Conservation (phyloP, 2,113 vertebrate genomes). For the Gallinago paraguaiae region DNA sequence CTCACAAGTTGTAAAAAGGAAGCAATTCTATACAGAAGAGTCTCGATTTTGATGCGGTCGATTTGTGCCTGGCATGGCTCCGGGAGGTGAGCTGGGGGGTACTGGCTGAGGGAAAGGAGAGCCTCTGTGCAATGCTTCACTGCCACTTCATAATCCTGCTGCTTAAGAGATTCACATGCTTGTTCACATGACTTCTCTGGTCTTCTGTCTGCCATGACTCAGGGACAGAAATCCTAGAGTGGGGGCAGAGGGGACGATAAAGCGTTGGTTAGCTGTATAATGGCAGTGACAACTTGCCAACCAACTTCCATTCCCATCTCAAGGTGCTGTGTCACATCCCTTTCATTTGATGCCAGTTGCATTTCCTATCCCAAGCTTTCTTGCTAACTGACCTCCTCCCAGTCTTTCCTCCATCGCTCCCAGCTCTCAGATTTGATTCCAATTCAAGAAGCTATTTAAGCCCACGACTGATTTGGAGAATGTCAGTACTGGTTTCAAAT, state of each 20-base stretch:
- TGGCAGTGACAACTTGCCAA: constrained; percentile 47
- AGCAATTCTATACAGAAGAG: constrained; percentile 93
- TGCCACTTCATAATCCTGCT: constrained; percentile 93
- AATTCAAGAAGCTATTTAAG: background rate
- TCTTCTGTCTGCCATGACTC: constrained; percentile 99
- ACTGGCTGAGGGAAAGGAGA: constrained; percentile 88
- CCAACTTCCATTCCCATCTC: constrained; percentile 45
- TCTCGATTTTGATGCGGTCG: constrained; percentile 87
- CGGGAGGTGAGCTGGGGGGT: constrained; percentile 78
- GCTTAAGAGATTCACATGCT: constrained; percentile 94
- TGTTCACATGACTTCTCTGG: constrained; percentile 99
- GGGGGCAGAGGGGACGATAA: constrained; percentile 48
- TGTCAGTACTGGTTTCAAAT: background rate
- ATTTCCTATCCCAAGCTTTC: background rate
- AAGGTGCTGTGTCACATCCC: background rate
- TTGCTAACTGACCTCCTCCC: background rate
- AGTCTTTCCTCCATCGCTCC: background rate
- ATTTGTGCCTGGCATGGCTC: constrained; percentile 75
- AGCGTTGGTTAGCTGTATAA: constrained; percentile 52
- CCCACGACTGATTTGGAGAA: background rate
- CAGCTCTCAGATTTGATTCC: background rate
- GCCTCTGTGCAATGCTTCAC: constrained; percentile 94
- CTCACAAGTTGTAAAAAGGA: constrained; percentile 95
- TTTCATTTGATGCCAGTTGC: background rate
- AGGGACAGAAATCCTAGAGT: constrained; percentile 91